Base-by-base conservation (phyloP, 1,140 invertebrate genomes). In the Anagrus nilaparvatae region DNA sequence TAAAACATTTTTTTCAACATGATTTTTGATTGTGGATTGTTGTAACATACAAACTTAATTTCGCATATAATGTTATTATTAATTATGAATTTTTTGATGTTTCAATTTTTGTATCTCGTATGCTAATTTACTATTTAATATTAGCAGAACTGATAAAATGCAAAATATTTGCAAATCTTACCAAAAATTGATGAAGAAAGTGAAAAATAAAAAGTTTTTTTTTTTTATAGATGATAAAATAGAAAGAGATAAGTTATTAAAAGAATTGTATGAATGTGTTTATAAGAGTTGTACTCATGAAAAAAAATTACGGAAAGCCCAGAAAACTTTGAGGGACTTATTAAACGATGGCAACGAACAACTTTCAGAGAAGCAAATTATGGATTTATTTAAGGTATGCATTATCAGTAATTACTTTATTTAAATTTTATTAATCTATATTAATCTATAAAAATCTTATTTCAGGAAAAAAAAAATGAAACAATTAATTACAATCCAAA, bases 261-360 rank as follows among this genome's bases (percentile, higher is more conserved):
- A 44, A n/a, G 16, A 53, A 0, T 19, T 59, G n/a, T 43, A 43
- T 24, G 29, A 45, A 20, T 18, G 39, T 21, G 35, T 43, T n/a
- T 34, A 50, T 34, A 48, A 53, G 41, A 36, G 28, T 19, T 42
- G 40, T 25, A 6, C 16, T 28, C 9, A 46, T 12, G 40, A 43
- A 19, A 9, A 38, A 44, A 47, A 40, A 40, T 30, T 35, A 14
- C 43, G 31, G 24, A 46, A 38, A 35, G 12, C 40, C n/a, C 36
- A 12, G 4, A n/a, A 27, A 3, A 33, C 31, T 2, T 16, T 52
- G 12, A 41, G 19, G 16, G 17, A 44, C 12, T 34, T 55, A 6
- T 5, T 35, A n/a, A 28, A 40, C 0, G 14, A 30, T 25, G 13
- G 36, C 5, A 37, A 47, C 14, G 14, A 39, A 19, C 34, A 17